These are phyloP conservation scores for Megathymus violae DNA, from an alignment of 1,140 invertebrate species.

Conservation along the genomic window DNA sequence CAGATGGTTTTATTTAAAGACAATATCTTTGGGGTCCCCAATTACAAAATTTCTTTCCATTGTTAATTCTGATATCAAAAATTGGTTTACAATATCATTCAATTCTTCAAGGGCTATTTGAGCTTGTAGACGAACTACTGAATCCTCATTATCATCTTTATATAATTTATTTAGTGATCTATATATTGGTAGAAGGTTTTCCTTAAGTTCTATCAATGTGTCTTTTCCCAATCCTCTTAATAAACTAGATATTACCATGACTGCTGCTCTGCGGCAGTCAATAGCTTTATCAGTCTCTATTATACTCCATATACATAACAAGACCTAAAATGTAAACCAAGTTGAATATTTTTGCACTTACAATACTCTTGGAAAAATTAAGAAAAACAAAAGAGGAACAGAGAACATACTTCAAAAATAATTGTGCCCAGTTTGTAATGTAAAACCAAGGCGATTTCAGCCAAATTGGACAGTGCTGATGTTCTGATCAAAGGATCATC, in stretches of 20 bases:
- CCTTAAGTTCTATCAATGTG: conserved; percentile 86
- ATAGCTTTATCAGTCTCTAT: conserved; percentile 87
- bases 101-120: conserved; percentile 91
- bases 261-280: conserved; percentile 91
- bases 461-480: conserved; percentile 93
- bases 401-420: conserved; percentile 87
- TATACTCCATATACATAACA: conserved; percentile 88
- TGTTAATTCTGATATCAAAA: conserved; percentile 83
- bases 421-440: conserved; percentile 89
- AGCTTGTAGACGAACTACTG: conserved; percentile 88
- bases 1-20: conserved; percentile 61
- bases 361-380: too few relatives aligned
- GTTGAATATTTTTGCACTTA: conserved; percentile 9
- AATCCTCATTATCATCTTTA: conserved; percentile 86
- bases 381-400: neutral
- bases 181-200: conserved; percentile 88
- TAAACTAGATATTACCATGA: conserved; percentile 89
- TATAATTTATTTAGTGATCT: conserved; percentile 87
- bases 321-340: conserved; percentile 83
- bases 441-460: conserved; percentile 91
- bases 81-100: conserved; percentile 87
- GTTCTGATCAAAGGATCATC: conserved; percentile 90
- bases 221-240: conserved; percentile 90
- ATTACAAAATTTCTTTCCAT: conserved; percentile 86
- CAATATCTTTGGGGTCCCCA: conserved; percentile 51